Evolutionary conservation across 2,113 vertebrate genomes (phyloP).

Genomic region (Monopterus albus): DNA sequence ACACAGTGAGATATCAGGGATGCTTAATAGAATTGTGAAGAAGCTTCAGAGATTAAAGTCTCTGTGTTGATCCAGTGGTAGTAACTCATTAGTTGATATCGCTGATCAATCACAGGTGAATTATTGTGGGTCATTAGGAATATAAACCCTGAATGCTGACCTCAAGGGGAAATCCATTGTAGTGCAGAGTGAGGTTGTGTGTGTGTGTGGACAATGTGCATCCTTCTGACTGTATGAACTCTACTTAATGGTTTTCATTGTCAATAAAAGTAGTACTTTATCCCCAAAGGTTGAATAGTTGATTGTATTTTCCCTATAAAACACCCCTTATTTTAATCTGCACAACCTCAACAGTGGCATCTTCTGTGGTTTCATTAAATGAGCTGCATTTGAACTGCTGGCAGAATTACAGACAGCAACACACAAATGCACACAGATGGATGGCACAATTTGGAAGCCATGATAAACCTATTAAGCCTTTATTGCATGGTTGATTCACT

Average conservation of each 20-base stretch:
- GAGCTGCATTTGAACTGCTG: conserved; percentile 5
- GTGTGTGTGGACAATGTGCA: not conserved
- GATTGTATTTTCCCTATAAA: not conserved
- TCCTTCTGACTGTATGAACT: not conserved
- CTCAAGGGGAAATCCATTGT: conserved; percentile 49
- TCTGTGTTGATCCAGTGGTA: not conserved
- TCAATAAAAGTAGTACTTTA: conserved; percentile 27
- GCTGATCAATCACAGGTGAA: conserved; percentile 62
- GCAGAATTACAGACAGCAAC: conserved; percentile 21
- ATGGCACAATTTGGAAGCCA: not conserved
- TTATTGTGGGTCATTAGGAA: conserved; percentile 64
- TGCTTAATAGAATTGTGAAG: conserved; percentile 13
- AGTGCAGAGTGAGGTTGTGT: conserved; percentile 21
- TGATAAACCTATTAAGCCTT: conserved; percentile 52
- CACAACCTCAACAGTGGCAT: not conserved
- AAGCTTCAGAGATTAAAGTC: conserved; percentile 25
- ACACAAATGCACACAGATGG: conserved; percentile 16
- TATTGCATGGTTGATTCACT: conserved; percentile 32
- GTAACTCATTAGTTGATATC: conserved; percentile 57
- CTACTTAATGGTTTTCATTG: conserved; percentile 24
- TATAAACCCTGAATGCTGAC: conserved; percentile 51
- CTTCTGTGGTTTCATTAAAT: conserved; percentile 16
- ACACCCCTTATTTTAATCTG: not conserved
- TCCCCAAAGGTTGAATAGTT: conserved; percentile 6
- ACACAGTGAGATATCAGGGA: not conserved